These are phyloP conservation scores for Leptatherina wallacei DNA, from an alignment of 2,797 vertebrate genomes.

Conservation along the genomic window DNA sequence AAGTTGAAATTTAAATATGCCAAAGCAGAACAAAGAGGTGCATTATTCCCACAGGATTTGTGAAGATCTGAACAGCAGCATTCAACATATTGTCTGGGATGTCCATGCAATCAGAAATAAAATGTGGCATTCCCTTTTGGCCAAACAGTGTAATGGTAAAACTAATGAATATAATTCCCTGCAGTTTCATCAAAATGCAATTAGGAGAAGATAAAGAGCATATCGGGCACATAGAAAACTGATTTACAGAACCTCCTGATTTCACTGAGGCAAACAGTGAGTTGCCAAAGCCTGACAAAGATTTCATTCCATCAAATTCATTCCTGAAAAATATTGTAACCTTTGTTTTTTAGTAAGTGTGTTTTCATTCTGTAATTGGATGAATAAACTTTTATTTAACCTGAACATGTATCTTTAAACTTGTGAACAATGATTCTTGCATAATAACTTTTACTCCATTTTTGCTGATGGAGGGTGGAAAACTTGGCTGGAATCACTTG, in stretches of 20 bases:
- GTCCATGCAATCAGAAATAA: constrained; percentile 54
- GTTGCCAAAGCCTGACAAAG: background rate
- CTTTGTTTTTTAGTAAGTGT: background rate
- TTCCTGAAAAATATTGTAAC: background rate
- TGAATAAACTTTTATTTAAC: background rate
- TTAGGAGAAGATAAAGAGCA: constrained; percentile 46
- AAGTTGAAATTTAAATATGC: constrained; percentile 61
- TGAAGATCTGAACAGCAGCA: constrained; percentile 42
- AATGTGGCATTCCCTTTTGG: constrained; percentile 44
- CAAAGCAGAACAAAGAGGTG: constrained; percentile 56
- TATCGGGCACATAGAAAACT: constrained; percentile 28
- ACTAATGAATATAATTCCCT: constrained; percentile 50
- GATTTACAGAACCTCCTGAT: constrained; percentile 22
- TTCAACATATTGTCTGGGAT: constrained; percentile 55
- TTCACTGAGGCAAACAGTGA: background rate
- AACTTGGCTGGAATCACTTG: background rate
- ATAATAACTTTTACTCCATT: background rate
- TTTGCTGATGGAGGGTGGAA: background rate
- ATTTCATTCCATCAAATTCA: background rate
- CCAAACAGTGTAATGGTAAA: constrained; percentile 48
- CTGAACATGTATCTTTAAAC: background rate
- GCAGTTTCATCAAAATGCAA: constrained; percentile 65
- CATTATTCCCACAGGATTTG: constrained; percentile 52
- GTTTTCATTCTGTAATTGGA: background rate
- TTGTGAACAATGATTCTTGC: background rate